phyloP scores from a whole-genome alignment of 2,113 vertebrate species.

The Pycnonotus jocosus region DNA sequence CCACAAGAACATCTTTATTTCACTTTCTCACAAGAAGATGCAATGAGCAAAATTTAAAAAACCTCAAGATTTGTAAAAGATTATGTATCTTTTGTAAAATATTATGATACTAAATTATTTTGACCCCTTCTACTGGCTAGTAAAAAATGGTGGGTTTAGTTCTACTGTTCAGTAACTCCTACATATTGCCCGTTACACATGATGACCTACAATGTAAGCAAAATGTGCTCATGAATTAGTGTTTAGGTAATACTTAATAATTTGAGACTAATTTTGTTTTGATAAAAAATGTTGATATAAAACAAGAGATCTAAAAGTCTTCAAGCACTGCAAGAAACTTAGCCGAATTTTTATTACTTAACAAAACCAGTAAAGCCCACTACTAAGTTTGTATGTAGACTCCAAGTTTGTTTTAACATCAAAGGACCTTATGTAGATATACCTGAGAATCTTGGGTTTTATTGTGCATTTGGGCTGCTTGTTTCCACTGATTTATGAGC shows the following conservation, averaged over 20 bases:
- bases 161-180: neutral
- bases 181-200: neutral
- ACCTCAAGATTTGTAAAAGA: too few relatives aligned
- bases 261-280: neutral
- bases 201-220: neutral
- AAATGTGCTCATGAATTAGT: neutral
- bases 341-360: neutral
- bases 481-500: slow-evolving; percentile 95
- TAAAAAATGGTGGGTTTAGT: neutral
- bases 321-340: neutral
- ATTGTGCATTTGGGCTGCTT: slow-evolving; percentile 90
- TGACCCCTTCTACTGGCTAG: neutral
- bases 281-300: neutral
- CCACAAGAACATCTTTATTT: neutral
- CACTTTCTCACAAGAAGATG: neutral
- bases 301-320: neutral
- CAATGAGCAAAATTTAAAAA: neutral
- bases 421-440: neutral
- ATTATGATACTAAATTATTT: neutral
- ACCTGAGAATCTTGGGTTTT: slow-evolving; percentile 89
- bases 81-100: neutral
- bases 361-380: neutral
- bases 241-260: neutral
- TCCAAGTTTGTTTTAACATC: neutral
- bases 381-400: neutral